Evolutionary conservation across 2,797 vertebrate genomes (phyloP), one percentile per base, ranked within the genome.

Genomic region (Calcarius lapponicus): DNA sequence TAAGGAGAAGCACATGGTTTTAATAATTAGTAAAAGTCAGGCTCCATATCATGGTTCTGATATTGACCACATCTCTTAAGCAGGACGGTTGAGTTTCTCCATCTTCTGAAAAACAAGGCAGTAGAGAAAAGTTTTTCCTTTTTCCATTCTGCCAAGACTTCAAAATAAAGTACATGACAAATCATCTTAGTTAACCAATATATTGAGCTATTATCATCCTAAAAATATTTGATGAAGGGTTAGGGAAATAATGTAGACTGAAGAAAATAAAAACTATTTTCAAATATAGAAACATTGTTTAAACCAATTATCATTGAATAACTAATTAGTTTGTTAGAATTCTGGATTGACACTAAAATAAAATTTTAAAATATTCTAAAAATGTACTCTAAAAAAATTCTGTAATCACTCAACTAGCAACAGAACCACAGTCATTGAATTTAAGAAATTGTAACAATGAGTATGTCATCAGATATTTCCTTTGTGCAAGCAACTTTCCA

Each of bases 211-310:
- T 51, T 66, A 50, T 58, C 1, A 54, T 75, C 81, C 60, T 42
- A 69, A 88, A 91, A 90, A 40, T 75, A 66, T 40, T 91, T 65
- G 56, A 65, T 42, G 72, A 86, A 90, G 8, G 17, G 10, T 48
- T 79, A 93, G 47, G 47, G 21, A 88, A 88, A 71, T 66, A 32
- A 70, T 2, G 0, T 58, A 80, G 54, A 75, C 7, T 61, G 54
- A 86, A 74, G 34, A 94, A 93, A 90, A 81, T 45, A 78, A 75
- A 74, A 94, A 62, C 6, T 83, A 13, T 78, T 86, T 92, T 72
- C 38, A 78, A 91, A 65, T 80, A 89, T 10, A 54, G 28, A 84
- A 88, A 87, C 18, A 5, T 60, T 90, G 7, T 61, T 90, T 75
- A 32, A 3, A 4, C 26, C 11, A 91, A 62, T 61, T 67, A 56